Base-by-base conservation (phyloP, 2,797 vertebrate species). In the Ctenosaura bakeri region DNA sequence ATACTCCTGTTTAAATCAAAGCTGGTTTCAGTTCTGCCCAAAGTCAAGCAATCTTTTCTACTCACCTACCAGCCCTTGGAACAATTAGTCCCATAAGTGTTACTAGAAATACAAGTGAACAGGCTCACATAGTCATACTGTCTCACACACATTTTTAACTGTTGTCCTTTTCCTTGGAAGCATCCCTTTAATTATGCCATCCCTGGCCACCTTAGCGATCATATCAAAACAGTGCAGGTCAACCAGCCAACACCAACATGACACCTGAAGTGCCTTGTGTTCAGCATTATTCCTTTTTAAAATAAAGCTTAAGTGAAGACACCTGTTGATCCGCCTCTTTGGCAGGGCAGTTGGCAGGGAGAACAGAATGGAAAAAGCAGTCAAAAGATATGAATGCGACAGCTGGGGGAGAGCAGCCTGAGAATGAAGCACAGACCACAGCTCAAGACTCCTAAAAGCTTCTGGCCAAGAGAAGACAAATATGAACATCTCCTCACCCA, bases 241-340 rank as follows among this genome's bases (percentile, higher is more conserved):
- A 92, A 85, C 59, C 16, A 24, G 14, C 14, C 83, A 64, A 85
- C 0, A 88, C 0, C 50, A 86, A 2, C 56, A 56, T 13, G 88
- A 86, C 4, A n/a, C 46, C 78, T 92, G 88, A 85, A 64, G 29
- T 7, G 18, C 14, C 64, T 71, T 76, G 73, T 26, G 24, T 71
- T 82, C 52, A 52, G 35, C 8, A 62, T 84, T 0, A 0, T 76
- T 85, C 84, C 32, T 91, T 88, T 59, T 82, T 86, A 4, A 76
- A 88, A 26, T 13, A 82, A 66, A 29, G 92, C 35, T 22, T 73
- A 94, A 90, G 62, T 16, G 0, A 92, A 93, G 50, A 32, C 46
- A 62, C 1, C 79, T 0, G 0, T 62, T 35, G 20, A 16, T 1
- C 54, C 13, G 20, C 22, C 8, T 38, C 20, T 62, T 56, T 59